Percentiles rank a stretch among this genome's conserved stretches.
phyloP scores from a whole-genome alignment of 2,113 vertebrate genomes.

The Nanorana parkeri region DNA sequence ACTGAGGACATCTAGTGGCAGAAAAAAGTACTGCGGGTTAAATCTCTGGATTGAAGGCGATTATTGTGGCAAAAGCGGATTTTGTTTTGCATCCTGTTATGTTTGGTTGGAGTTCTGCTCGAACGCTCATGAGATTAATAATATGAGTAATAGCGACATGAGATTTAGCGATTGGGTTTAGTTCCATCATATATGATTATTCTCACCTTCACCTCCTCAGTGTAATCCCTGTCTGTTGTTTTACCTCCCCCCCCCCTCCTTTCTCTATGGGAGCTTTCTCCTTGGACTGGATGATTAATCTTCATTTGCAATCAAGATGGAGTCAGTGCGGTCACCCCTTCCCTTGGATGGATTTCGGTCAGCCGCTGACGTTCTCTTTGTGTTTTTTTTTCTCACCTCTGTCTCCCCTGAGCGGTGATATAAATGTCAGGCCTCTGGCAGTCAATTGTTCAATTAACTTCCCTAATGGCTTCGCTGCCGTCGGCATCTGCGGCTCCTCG shows the following conservation, averaged over 20 bases:
- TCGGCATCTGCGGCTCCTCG: not conserved
- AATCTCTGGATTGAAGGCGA: no score
- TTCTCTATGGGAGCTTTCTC: no score
- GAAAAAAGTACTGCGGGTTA: no score
- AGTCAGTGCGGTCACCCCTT: not conserved
- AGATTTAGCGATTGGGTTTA: no score
- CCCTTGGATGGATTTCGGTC: not conserved
- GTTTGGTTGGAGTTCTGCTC: no score
- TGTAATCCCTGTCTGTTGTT: not conserved
- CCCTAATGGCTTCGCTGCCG: not conserved
- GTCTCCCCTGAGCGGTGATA: not conserved
- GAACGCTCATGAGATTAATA: no score
- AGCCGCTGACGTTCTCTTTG: not conserved
- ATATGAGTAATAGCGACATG: no score
- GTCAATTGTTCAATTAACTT: conserved; percentile 35
- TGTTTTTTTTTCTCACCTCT: not conserved
- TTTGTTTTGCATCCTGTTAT: no score
- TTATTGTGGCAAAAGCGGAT: no score
- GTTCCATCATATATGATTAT: not conserved
- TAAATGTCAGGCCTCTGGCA: conserved; percentile 1
- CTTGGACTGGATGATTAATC: no score
- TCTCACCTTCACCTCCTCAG: not conserved
- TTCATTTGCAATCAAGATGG: not conserved
- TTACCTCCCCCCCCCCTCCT: not conserved
- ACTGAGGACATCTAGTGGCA: no score